Evolutionary conservation across 2,797 vertebrate species (phyloP).

Genomic region (Lateolabrax maculatus): DNA sequence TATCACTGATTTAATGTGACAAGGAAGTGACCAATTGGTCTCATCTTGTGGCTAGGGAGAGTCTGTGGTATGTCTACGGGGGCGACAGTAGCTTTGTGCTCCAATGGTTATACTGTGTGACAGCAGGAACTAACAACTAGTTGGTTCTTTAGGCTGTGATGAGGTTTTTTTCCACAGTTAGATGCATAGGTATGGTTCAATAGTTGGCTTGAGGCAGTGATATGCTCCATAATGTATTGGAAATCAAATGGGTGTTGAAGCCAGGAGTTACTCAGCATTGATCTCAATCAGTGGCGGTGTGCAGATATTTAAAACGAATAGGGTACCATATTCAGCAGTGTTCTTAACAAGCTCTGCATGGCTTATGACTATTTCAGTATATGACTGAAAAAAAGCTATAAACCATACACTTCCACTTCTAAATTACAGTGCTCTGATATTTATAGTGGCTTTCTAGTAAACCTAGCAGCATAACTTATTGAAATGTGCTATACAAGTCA

Average conservation of each 20-base stretch:
- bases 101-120: slow-evolving; percentile 63
- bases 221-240: background rate
- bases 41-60: slow-evolving; percentile 76
- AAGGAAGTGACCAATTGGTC: slow-evolving; percentile 82
- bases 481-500: background rate
- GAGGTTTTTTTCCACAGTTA: slow-evolving; percentile 18
- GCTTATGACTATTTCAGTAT: background rate
- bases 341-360: background rate
- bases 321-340: background rate
- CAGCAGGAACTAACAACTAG: slow-evolving; percentile 61
- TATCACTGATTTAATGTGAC: slow-evolving; percentile 82
- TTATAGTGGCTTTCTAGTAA: background rate
- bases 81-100: slow-evolving; percentile 66
- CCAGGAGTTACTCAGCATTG: background rate
- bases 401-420: background rate
- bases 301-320: slow-evolving; percentile 1
- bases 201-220: background rate
- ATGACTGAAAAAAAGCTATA: background rate
- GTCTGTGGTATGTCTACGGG: slow-evolving; percentile 75
- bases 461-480: background rate
- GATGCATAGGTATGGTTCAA: slow-evolving; percentile 18
- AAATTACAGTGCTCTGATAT: background rate
- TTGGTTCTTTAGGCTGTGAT: slow-evolving; percentile 44
- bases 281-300: background rate
- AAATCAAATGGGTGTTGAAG: slow-evolving; percentile 12